These are phyloP conservation scores for Myrmophylax atrothorax DNA, from an alignment of 2,113 vertebrate species.

Conservation along the genomic window DNA sequence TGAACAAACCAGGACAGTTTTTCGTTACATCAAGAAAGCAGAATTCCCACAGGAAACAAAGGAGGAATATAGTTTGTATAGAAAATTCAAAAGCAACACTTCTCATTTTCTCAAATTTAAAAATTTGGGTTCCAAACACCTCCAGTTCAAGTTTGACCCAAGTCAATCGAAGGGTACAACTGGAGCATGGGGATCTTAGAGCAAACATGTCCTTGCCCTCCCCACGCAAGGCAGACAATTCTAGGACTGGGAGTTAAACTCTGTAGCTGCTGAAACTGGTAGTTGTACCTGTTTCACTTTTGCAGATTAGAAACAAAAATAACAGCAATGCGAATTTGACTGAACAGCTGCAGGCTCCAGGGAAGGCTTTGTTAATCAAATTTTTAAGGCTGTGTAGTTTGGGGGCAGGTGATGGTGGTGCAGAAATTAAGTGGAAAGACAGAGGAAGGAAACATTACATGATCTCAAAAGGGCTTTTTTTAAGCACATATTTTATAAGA, in stretches of 20 bases:
- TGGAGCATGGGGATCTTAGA: rapidly evolving
- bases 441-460: not conserved
- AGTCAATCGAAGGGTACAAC: not conserved
- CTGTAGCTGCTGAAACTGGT: not conserved
- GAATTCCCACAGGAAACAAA: not conserved
- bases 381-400: not conserved
- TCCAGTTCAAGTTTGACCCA: not conserved
- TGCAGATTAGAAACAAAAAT: not conserved
- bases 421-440: not conserved
- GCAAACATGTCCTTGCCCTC: not conserved
- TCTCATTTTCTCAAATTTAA: not conserved
- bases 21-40: not conserved
- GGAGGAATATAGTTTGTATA: rapidly evolving
- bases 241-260: not conserved
- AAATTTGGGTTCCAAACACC: not conserved
- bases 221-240: not conserved
- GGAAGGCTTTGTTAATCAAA: not conserved
- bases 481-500: not conserved
- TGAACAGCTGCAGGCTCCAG: not conserved
- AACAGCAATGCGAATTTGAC: not conserved
- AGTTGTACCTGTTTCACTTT: not conserved
- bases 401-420: rapidly evolving
- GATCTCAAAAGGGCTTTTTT: not conserved
- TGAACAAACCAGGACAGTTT: not conserved
- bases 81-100: not conserved